Percentiles rank a stretch among this genome's conserved stretches.
phyloP scores from a whole-genome alignment of 2,888 invertebrate genomes.

The Polydrusus tereticollis region DNA sequence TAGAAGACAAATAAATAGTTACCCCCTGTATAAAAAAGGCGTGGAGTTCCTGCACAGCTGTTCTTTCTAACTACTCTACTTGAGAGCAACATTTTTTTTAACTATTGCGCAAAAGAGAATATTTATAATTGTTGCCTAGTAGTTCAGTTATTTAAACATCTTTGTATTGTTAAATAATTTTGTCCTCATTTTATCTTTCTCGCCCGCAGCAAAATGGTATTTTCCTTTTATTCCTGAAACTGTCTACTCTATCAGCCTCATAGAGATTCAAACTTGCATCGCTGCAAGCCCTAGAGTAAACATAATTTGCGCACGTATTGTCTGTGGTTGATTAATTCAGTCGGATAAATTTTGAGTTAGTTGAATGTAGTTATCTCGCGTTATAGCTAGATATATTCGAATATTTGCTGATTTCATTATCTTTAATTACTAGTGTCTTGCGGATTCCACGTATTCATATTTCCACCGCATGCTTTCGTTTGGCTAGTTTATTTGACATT shows the following conservation, averaged over 20 bases:
- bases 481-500: slow-evolving; percentile 1
- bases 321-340: slow-evolving; percentile 48
- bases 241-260: slow-evolving; percentile 34
- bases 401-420: slow-evolving; percentile 50
- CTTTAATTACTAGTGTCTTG: slow-evolving; percentile 47
- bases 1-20: too few species aligned
- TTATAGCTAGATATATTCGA: slow-evolving; percentile 37
- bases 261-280: slow-evolving; percentile 32
- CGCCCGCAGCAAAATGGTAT: slow-evolving; percentile 1
- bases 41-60: too few species aligned
- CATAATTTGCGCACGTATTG: slow-evolving; percentile 45
- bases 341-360: slow-evolving; percentile 47
- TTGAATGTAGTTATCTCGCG: slow-evolving; percentile 39
- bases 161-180: neutral
- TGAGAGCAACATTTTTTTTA: too few species aligned
- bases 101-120: too few species aligned
- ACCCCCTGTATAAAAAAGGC: too few species aligned
- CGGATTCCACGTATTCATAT: slow-evolving; percentile 33
- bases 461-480: neutral
- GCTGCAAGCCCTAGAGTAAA: slow-evolving; percentile 37
- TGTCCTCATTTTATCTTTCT: neutral
- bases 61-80: too few species aligned
- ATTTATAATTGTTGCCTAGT: too few species aligned
- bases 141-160: too few species aligned
- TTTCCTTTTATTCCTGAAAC: slow-evolving; percentile 15